These are phyloP conservation scores for Agonopterix heracliana DNA, from an alignment of 2,888 invertebrate species.

Conservation along the genomic window DNA sequence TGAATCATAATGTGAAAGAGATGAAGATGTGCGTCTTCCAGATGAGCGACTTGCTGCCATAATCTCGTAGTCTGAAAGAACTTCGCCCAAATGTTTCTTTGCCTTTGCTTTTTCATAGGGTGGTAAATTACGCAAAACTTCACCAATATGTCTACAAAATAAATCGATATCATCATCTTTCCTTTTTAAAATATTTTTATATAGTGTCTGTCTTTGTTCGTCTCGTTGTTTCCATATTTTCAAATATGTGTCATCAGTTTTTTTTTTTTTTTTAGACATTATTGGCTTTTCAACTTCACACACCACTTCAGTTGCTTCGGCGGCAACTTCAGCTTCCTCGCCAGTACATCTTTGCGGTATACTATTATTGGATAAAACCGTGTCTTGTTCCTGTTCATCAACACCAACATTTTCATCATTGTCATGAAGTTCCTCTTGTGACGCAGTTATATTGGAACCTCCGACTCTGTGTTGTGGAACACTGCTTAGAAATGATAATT, in stretches of 20 bases:
- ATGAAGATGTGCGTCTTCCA: conserved; percentile 2
- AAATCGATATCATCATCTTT: conserved; percentile 7
- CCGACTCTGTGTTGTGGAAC: conserved; percentile 8
- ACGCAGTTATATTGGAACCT: conserved; percentile 8
- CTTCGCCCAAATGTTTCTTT: conserved; percentile 7
- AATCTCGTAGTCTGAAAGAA: conserved; percentile 8
- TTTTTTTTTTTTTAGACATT: background rate
- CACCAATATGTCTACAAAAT: conserved; percentile 6
- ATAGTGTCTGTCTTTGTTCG: conserved; percentile 1
- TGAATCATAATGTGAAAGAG: conserved; percentile 5
- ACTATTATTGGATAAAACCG: background rate
- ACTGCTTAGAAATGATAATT: conserved; percentile 10
- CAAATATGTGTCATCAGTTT: conserved; percentile 2
- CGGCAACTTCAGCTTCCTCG: conserved; percentile 1
- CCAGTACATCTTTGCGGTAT: background rate
- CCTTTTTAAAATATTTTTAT: conserved; percentile 2
- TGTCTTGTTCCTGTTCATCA: conserved; percentile 5
- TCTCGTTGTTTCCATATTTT: conserved; percentile 7
- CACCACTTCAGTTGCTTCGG: conserved; percentile 2
- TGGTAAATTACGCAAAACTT: conserved; percentile 7
- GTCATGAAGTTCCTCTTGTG: conserved; percentile 3
- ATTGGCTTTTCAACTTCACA: background rate
- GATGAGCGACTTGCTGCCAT: conserved; percentile 4
- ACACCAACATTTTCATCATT: conserved; percentile 9
- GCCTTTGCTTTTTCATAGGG: conserved; percentile 7